These are phyloP conservation scores for Neuroscelio doddi DNA, from an alignment of 2,888 invertebrate genomes.

Conservation along the genomic window DNA sequence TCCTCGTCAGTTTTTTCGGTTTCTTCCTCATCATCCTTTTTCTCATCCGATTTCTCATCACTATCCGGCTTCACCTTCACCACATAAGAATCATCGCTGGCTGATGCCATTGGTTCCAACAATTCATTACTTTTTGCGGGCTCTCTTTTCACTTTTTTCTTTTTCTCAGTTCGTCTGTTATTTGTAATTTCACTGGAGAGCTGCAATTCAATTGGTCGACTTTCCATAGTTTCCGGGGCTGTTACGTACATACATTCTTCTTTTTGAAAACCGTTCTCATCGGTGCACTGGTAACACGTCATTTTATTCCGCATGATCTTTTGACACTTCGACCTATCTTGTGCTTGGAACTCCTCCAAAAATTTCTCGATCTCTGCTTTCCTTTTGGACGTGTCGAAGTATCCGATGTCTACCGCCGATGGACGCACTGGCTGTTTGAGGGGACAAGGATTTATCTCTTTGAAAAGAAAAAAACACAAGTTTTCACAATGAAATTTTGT, in stretches of 20 bases:
- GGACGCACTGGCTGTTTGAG: slow-evolving; percentile 19
- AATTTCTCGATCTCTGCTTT: slow-evolving; percentile 82
- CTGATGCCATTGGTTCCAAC: slow-evolving; percentile 48
- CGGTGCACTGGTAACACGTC: slow-evolving; percentile 84
- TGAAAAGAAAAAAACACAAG: slow-evolving; percentile 13
- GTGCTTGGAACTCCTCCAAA: slow-evolving; percentile 81
- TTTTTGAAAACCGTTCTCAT: slow-evolving; percentile 80
- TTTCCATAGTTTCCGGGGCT: slow-evolving; percentile 74
- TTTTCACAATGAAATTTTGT: slow-evolving; percentile 16
- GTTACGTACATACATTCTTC: slow-evolving; percentile 87
- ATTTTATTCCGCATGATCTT: slow-evolving; percentile 82
- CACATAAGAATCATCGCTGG: slow-evolving; percentile 55
- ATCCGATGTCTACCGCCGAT: slow-evolving; percentile 47
- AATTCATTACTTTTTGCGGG: slow-evolving; percentile 64
- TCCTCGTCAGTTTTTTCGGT: slow-evolving; percentile 43
- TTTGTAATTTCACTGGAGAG: not conserved
- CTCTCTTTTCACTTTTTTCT: slow-evolving; percentile 25
- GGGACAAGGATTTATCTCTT: slow-evolving; percentile 32
- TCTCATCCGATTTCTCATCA: slow-evolving; percentile 47
- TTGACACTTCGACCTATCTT: slow-evolving; percentile 82
- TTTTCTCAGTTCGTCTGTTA: no score
- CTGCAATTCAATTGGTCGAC: slow-evolving; percentile 13
- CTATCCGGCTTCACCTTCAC: slow-evolving; percentile 48
- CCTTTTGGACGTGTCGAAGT: slow-evolving; percentile 56
- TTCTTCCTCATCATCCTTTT: slow-evolving; percentile 61